Evolutionary conservation across 2,113 vertebrate genomes (phyloP).

Genomic region (Mesitornis unicolor): DNA sequence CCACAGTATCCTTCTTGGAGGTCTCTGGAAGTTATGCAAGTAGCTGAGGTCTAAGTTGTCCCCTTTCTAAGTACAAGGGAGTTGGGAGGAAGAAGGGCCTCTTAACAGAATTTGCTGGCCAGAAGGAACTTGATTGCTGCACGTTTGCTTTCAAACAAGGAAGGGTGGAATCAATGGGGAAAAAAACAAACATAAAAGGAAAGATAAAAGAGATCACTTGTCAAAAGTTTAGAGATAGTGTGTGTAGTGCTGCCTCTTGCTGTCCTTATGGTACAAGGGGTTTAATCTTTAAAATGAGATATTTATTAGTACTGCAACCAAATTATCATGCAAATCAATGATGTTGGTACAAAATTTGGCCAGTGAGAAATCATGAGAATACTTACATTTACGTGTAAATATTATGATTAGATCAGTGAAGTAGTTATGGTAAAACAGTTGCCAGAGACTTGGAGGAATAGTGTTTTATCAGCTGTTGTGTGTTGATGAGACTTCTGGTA

Average conservation of each 20-base stretch:
- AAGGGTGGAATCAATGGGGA: neutral
- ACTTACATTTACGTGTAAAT: neutral
- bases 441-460: neutral
- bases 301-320: neutral
- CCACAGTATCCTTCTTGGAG: neutral
- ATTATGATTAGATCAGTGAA: neutral
- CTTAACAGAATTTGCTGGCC: conserved; percentile 70
- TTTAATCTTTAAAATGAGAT: neutral
- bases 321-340: neutral
- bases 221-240: conserved; percentile 52
- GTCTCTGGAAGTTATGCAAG: neutral
- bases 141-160: conserved; percentile 12
- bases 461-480: neutral
- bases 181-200: too few relatives aligned
- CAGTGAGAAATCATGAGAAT: neutral
- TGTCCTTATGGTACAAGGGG: neutral
- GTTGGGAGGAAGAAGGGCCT: neutral
- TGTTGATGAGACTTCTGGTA: neutral
- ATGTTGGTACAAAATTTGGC: neutral
- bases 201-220: conserved; percentile 22
- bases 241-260: neutral
- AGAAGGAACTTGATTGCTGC: conserved; percentile 22
- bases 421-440: neutral
- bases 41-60: neutral
- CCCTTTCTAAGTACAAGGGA: conserved; percentile 37